Base-by-base conservation (phyloP, 2,797 vertebrate genomes). In the Orestias chungarensis region DNA sequence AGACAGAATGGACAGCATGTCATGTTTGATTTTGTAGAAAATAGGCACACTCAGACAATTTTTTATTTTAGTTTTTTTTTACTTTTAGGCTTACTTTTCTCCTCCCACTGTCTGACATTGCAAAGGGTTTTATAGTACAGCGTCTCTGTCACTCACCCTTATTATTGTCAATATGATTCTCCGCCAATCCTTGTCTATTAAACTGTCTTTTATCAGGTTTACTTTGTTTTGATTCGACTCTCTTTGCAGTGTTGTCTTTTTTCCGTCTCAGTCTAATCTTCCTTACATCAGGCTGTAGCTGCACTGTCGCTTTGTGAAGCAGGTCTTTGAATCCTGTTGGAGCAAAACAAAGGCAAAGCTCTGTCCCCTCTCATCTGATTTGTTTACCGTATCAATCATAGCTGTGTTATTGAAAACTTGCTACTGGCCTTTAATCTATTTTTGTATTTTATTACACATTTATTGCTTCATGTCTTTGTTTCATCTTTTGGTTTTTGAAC, bases 251-350 rank as follows among this genome's bases (percentile, higher is more conserved):
- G 52, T 85, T 80, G 81, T 79, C 79, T 79, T 64, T 74, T 70
- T 47, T 69, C 43, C 75, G 70, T 55, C 49, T 33, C 72, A 17
- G 15, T 17, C 33, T 43, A 55, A 62, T 64, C 44, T 64, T 49
- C 5, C 74, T 64, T 43, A 38, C 62, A 31, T 55, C n/a, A n/a
- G n/a, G 47, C 76, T 82, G 78, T 52, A 68, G 55, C 74, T 75
- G 76, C 12, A 3, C 44, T 87, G 78, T 87, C 84, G 83, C 83
- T 88, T 88, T 79, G 79, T 83, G 76, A 87, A 83, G 77, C 87
- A 89, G 85, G 66, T 84, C 83, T 88, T 88, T 90, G 83, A 89
- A 82, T 82, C 72, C 66, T 72, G 74, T 79, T 46, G 38, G n/a
- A 67, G 68, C 46, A 79, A 78, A 87, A 75, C 74, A 81, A 65